Percentiles rank a stretch among this genome's conserved stretches.
phyloP scores from a whole-genome alignment of 2,113 vertebrate species.

The Diadophis punctatus region DNA sequence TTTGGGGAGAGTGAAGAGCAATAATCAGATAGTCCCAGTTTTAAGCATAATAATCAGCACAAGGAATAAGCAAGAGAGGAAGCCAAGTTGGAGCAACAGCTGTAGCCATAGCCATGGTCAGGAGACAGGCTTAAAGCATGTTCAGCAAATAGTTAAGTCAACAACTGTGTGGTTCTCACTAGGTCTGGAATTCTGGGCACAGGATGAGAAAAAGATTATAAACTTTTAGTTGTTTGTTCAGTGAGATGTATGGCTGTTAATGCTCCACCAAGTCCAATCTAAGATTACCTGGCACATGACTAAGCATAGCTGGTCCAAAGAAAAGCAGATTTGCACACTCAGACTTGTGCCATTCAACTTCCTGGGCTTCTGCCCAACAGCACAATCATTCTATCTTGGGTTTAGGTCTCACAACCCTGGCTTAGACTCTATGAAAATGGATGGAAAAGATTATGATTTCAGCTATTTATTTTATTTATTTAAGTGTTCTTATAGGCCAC shows the following conservation, averaged over 20 bases:
- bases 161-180: neutral
- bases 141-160: neutral
- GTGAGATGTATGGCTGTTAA: neutral
- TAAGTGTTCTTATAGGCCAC: too few species aligned
- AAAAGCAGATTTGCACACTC: neutral
- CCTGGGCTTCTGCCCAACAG: neutral
- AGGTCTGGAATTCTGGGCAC: neutral
- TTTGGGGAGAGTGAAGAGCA: neutral
- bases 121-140: neutral
- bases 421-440: neutral
- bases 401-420: neutral
- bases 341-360: neutral
- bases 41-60: neutral
- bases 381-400: neutral
- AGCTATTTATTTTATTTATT: too few species aligned
- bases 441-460: neutral
- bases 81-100: neutral
- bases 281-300: neutral
- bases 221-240: neutral
- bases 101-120: neutral
- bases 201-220: neutral
- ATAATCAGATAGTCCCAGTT: neutral
- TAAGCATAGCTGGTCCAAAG: neutral
- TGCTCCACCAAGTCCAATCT: neutral
- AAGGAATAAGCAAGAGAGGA: neutral